phyloP scores from a whole-genome alignment of 2,797 vertebrate genomes.

The Pachyuromys duprasi region DNA sequence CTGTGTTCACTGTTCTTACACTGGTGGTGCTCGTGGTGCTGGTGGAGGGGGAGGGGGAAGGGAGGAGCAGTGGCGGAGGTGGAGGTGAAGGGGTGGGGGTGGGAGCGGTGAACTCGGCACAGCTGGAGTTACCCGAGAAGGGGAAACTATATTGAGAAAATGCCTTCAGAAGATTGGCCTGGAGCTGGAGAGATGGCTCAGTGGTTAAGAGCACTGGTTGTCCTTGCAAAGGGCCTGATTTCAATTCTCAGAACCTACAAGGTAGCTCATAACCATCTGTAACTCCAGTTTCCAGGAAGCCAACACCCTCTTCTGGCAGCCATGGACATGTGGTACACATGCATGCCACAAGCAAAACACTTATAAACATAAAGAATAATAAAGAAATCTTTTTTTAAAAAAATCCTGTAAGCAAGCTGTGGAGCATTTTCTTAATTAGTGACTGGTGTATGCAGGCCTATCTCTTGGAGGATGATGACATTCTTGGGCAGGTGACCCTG shows the following conservation, averaged over 20 bases:
- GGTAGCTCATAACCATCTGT: background rate
- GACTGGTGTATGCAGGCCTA: background rate
- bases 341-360: background rate
- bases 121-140: background rate
- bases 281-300: background rate
- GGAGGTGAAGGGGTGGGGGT: no score
- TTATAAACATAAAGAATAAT: background rate
- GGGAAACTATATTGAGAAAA: background rate
- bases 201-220: background rate
- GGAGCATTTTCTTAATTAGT: background rate
- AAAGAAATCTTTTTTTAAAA: background rate
- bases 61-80: no score
- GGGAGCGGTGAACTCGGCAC: background rate
- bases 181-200: background rate
- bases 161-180: background rate
- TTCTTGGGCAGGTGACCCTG: background rate
- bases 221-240: background rate
- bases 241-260: background rate
- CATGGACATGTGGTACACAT: background rate
- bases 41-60: no score
- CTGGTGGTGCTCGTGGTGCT: no score
- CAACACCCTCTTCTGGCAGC: background rate
- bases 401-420: background rate
- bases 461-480: background rate
- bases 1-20: background rate